A percentile compares a stretch with the other conserved stretches of the same genome.
Conservation (phyloP, 2,113 vertebrate species). For the Erythrolamprus reginae region DNA sequence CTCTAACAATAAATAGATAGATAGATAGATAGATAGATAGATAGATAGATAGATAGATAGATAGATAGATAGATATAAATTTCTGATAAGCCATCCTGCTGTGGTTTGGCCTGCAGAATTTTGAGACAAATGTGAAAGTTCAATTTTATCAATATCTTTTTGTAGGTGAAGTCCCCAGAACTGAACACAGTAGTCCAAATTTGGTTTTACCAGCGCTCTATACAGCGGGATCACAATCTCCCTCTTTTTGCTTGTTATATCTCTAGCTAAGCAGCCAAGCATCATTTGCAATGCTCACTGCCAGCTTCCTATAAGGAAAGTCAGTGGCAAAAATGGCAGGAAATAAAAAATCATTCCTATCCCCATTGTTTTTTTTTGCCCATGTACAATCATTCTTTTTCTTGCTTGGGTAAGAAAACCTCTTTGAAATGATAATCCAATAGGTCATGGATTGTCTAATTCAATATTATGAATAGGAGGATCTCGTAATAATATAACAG, state of each 20-base stretch:
- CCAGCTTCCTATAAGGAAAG: background rate
- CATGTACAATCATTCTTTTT: background rate
- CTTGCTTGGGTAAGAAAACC: background rate
- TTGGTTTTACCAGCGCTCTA: no score
- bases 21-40: no score
- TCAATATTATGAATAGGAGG: background rate
- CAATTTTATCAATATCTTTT: no score
- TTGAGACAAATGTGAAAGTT: background rate
- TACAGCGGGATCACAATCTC: no score
- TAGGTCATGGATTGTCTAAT: background rate
- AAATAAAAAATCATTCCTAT: background rate
- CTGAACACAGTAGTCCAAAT: no score
- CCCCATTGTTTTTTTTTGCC: background rate
- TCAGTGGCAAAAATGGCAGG: background rate
- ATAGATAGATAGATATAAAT: no score
- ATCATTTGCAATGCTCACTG: background rate
- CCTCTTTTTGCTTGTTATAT: no score
- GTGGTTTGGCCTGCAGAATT: background rate
- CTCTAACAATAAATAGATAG: no score
- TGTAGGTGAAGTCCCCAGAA: no score
- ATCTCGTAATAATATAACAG: background rate
- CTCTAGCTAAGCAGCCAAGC: no score
- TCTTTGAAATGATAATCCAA: background rate
- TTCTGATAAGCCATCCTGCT: background rate
- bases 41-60: no score